Conservation (phyloP, 2,113 vertebrate species). For the Leucopsar rothschildi region DNA sequence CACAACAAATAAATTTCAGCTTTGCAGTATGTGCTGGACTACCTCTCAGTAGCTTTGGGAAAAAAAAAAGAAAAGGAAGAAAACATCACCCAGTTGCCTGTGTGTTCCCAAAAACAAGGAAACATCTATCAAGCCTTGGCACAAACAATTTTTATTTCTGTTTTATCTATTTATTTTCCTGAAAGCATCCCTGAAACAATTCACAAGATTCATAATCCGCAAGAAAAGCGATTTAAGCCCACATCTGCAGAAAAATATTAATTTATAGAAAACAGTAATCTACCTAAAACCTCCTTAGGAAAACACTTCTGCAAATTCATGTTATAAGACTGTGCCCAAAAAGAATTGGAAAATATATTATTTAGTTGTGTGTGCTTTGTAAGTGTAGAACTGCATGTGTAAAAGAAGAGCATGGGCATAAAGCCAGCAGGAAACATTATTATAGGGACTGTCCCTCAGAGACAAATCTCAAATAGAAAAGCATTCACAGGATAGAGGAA, state of each 20-base stretch:
- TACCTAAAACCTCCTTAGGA: not conserved
- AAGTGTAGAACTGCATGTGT: not conserved
- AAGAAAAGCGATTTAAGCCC: conserved; percentile 2
- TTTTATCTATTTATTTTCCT: conserved; percentile 31
- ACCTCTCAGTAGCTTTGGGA: not conserved
- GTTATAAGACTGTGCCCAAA: not conserved
- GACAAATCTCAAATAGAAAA: not conserved
- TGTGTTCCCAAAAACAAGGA: not conserved
- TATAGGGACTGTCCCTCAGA: not conserved
- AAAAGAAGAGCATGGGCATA: rapidly evolving
- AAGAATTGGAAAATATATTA: not conserved
- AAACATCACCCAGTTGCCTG: not conserved
- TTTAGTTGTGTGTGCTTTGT: not conserved
- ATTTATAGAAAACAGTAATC: conserved; percentile 25
- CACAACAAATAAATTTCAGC: not conserved
- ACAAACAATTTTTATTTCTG: not conserved
- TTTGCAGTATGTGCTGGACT: not conserved
- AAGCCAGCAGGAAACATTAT: not conserved
- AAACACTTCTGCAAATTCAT: not conserved
- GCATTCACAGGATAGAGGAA: not conserved
- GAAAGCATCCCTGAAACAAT: conserved; percentile 21
- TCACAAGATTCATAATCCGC: not conserved
- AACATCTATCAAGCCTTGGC: not conserved
- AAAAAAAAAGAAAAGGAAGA: not conserved
- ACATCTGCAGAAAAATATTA: not conserved